phyloP scores from a whole-genome alignment of 2,113 vertebrate species.

The Myiozetetes cayanensis region DNA sequence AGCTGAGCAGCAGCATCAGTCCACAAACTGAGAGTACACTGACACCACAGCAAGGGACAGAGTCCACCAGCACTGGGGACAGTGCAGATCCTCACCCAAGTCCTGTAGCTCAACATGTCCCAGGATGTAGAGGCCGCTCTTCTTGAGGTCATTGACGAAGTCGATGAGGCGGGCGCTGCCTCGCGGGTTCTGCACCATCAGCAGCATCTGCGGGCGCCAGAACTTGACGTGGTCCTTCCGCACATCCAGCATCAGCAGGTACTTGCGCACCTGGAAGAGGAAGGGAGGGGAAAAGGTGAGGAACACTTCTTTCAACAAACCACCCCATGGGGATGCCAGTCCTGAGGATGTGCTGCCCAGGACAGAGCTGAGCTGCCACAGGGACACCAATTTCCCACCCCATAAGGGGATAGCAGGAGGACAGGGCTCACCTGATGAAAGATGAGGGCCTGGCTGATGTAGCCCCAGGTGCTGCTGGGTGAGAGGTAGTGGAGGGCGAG shows the following conservation, averaged over 20 bases:
- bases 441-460: constrained; percentile 92
- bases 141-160: constrained; percentile 96
- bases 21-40: fast-evolving
- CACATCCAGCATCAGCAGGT: constrained; percentile 93
- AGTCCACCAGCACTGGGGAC: not conserved
- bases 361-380: not conserved
- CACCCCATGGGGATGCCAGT: not conserved
- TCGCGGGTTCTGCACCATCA: constrained; percentile 93
- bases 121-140: constrained; percentile 93
- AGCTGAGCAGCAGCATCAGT: not conserved
- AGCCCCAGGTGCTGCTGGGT: constrained; percentile 91
- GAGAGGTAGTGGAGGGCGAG: constrained; percentile 90
- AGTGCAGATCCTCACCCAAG: constrained; percentile 79
- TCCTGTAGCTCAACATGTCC: constrained; percentile 92
- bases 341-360: not conserved
- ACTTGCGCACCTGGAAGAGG: constrained; percentile 86
- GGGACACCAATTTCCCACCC: not conserved
- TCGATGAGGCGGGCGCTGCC: constrained; percentile 85
- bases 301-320: not conserved
- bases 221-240: constrained; percentile 98
- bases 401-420: not conserved
- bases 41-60: not conserved
- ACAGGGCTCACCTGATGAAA: constrained; percentile 85
- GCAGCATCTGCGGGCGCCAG: constrained; percentile 93
- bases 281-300: not conserved